Evolutionary conservation across 2,113 vertebrate species (phyloP).

Genomic region (Climacteris rufus): DNA sequence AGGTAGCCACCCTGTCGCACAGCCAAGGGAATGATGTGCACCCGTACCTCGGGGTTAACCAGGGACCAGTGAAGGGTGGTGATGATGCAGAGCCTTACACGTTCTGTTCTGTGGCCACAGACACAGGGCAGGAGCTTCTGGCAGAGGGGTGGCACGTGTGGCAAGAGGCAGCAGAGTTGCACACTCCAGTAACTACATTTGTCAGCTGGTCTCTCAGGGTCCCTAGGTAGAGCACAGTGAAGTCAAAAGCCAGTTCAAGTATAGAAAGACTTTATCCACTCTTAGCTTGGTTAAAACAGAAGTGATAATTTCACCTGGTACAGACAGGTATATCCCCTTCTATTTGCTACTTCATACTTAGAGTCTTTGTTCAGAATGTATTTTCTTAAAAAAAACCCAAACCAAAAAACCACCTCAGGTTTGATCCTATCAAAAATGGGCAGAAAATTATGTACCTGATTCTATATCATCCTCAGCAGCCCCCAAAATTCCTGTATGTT

Average conservation of each 20-base stretch:
- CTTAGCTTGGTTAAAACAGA: not conserved
- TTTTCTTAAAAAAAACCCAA: not conserved
- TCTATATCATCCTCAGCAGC: not conserved
- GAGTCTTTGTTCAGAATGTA: not conserved
- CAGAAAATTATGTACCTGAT: not conserved
- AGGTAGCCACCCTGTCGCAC: too few species aligned
- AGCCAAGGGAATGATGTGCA: not conserved
- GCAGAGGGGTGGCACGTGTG: fast-evolving
- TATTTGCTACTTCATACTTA: not conserved
- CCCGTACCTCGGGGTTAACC: not conserved
- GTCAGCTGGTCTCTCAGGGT: not conserved
- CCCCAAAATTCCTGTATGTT: not conserved
- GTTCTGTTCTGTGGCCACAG: not conserved
- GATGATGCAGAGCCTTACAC: not conserved
- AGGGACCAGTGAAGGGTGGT: fast-evolving
- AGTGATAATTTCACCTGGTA: not conserved
- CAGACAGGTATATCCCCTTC: not conserved
- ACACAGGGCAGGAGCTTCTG: not conserved
- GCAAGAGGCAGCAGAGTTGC: not conserved
- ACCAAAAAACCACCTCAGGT: not conserved
- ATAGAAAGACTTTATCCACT: not conserved
- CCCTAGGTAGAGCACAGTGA: fast-evolving
- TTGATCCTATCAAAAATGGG: not conserved
- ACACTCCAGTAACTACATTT: not conserved
- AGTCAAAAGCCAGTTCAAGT: not conserved